Evolutionary conservation across 2,888 invertebrate genomes (phyloP).

Genomic region (Torymus texanus): DNA sequence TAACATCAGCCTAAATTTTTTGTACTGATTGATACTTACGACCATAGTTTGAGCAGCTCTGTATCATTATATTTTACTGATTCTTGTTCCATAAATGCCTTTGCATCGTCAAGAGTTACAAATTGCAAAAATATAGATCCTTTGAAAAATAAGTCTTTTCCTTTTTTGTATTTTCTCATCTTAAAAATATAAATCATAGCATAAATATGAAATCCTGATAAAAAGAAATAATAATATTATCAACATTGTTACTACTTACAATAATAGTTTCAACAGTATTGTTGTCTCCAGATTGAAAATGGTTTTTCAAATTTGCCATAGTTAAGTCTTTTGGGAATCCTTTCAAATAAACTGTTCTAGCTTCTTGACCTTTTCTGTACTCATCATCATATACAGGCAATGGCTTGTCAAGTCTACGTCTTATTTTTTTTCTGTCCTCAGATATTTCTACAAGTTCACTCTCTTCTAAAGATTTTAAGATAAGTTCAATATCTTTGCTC

Average conservation of each 20-base stretch:
- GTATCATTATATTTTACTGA: constrained; percentile 82
- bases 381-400: constrained; percentile 91
- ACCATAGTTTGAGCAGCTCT: constrained; percentile 82
- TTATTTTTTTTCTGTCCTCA: constrained; percentile 83
- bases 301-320: constrained; percentile 84
- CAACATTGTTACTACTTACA: constrained; percentile 65
- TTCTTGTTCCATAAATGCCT: constrained; percentile 84
- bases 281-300: constrained; percentile 79
- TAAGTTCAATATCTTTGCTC: constrained; percentile 81
- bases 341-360: constrained; percentile 90
- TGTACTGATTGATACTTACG: constrained; percentile 74
- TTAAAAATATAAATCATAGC: constrained; percentile 56
- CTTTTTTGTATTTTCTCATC: constrained; percentile 79
- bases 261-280: constrained; percentile 78
- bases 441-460: constrained; percentile 81
- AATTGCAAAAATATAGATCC: constrained; percentile 96
- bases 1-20: no score
- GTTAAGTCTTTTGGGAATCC: constrained; percentile 84
- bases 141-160: constrained; percentile 85
- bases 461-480: constrained; percentile 85
- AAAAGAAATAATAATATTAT: background rate
- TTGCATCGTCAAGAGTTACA: constrained; percentile 86
- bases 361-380: constrained; percentile 84
- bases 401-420: constrained; percentile 84
- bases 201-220: background rate